Conservation (phyloP, 1,140 invertebrate genomes). For the Latrodectus geometricus region DNA sequence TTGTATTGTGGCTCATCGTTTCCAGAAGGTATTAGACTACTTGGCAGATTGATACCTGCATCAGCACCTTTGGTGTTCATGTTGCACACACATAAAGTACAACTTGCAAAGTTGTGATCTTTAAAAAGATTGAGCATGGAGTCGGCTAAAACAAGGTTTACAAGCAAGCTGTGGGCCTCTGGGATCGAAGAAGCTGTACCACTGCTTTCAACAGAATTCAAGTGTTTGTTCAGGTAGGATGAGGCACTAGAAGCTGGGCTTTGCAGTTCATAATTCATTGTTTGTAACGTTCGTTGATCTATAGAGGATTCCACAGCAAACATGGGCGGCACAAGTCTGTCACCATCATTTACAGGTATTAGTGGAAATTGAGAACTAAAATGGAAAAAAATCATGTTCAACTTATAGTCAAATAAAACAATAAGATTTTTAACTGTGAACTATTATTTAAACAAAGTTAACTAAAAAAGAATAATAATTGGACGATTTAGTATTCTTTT, state of each 20-base stretch:
- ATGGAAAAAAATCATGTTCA: not conserved
- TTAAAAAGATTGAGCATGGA: constrained; percentile 92
- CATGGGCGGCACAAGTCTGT: constrained; percentile 56
- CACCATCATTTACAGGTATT: constrained; percentile 55
- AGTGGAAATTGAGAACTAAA: constrained; percentile 66
- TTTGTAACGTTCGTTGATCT: constrained; percentile 55
- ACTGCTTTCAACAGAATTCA: constrained; percentile 76
- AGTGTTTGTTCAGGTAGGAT: constrained; percentile 82
- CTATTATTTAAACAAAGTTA: too few species aligned
- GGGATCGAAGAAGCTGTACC: constrained; percentile 62
- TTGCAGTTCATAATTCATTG: constrained; percentile 75
- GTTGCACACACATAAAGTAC: constrained; percentile 97
- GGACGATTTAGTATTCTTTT: not conserved
- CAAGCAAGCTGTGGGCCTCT: constrained; percentile 74
- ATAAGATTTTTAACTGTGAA: too few species aligned
- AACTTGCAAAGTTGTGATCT: constrained; percentile 98
- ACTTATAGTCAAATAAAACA: not conserved
- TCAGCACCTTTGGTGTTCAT: constrained; percentile 90
- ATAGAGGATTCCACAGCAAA: constrained; percentile 49
- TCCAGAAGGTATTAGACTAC: constrained; percentile 59
- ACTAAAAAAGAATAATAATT: not conserved
- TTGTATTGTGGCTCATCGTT: constrained; percentile 81
- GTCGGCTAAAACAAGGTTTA: constrained; percentile 92
- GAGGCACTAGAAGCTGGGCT: constrained; percentile 81
- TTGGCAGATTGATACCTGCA: constrained; percentile 85